Conservation (phyloP, 2,888 invertebrate genomes). For the Napeogenes inachia region DNA sequence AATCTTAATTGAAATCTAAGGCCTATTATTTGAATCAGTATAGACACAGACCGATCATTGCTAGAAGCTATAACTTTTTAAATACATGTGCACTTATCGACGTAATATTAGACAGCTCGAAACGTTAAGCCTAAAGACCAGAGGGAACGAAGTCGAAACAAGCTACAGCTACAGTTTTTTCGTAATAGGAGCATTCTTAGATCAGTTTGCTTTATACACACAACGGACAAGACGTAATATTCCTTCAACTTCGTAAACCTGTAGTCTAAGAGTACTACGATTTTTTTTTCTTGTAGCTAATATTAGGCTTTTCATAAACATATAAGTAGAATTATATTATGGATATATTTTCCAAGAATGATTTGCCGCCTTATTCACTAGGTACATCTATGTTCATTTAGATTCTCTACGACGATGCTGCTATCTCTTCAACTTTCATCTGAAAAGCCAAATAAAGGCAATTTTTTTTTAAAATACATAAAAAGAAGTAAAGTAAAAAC, state of each 20-base stretch:
- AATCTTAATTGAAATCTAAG: slow-evolving; percentile 9
- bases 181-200: no score
- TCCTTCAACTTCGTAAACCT: neutral
- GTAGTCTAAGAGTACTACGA: slow-evolving; percentile 55
- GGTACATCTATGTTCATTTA: slow-evolving; percentile 73
- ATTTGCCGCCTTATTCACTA: slow-evolving; percentile 64
- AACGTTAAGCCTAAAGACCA: slow-evolving; percentile 63
- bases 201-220: neutral
- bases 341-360: slow-evolving; percentile 67
- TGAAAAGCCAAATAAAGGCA: slow-evolving; percentile 46
- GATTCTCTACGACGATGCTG: slow-evolving; percentile 63
- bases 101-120: slow-evolving; percentile 67
- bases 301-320: slow-evolving; percentile 73
- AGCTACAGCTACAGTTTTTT: no score
- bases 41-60: slow-evolving; percentile 37
- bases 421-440: slow-evolving; percentile 77
- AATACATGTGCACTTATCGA: slow-evolving; percentile 73
- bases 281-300: slow-evolving; percentile 67
- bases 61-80: slow-evolving; percentile 65
- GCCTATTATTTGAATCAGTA: slow-evolving; percentile 16
- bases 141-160: neutral
- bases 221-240: neutral
- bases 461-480: no score
- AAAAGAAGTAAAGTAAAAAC: no score
- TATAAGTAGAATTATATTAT: slow-evolving; percentile 61